A percentile compares a stretch with the other conserved stretches of the same genome.
Conservation (phyloP, 2,113 vertebrate genomes). For the Daphoenositta chrysoptera region DNA sequence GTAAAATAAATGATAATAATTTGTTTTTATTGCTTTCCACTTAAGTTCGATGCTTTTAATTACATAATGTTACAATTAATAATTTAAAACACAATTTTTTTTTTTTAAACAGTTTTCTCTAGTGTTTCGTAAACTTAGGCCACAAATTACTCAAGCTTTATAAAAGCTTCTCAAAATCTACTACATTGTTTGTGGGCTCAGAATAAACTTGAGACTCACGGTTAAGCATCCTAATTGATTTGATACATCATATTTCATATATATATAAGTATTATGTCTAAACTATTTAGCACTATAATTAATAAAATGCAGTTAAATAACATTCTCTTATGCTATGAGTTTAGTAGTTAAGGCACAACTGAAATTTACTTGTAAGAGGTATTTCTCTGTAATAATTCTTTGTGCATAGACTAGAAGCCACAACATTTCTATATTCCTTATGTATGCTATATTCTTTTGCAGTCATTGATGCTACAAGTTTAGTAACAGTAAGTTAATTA, state of each 20-base stretch:
- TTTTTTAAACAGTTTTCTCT: background rate
- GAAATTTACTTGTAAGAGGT: background rate
- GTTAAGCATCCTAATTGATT: background rate
- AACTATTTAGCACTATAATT: background rate
- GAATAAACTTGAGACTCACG: background rate
- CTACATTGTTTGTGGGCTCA: background rate
- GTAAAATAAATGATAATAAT: background rate
- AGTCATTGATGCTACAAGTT: background rate
- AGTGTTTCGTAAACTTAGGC: background rate
- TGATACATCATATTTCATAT: background rate
- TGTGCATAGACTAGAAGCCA: background rate
- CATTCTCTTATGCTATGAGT: too few relatives aligned
- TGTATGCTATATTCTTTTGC: background rate
- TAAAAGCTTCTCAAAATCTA: background rate
- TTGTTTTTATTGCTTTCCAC: background rate
- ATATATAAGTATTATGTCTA: background rate
- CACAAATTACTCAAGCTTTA: background rate
- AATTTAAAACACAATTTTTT: background rate
- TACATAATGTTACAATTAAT: background rate
- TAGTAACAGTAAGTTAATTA: background rate
- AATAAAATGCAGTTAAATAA: background rate
- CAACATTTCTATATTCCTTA: background rate
- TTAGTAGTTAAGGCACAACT: background rate
- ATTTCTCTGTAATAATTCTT: background rate
- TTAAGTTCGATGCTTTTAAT: slow-evolving; percentile 1